These are phyloP conservation scores for Burhinus oedicnemus DNA, from an alignment of 2,113 vertebrate genomes.

Conservation along the genomic window DNA sequence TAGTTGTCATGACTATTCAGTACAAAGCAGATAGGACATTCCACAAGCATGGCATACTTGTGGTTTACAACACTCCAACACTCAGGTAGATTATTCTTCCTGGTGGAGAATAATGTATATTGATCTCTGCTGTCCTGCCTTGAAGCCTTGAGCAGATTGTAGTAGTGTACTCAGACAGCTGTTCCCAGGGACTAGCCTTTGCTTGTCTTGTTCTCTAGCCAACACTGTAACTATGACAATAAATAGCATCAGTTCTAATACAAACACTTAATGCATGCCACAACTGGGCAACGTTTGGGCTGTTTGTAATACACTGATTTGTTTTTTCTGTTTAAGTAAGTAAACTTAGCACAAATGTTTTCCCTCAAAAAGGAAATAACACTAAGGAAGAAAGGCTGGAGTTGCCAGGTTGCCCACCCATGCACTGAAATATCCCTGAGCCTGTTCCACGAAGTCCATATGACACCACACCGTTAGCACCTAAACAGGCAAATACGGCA, in stretches of 20 bases:
- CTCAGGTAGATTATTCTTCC: neutral
- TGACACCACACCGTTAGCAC: accelerated
- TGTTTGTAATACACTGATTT: neutral
- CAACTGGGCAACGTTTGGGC: neutral
- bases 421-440: neutral
- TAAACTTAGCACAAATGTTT: neutral
- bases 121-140: neutral
- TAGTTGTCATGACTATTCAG: neutral
- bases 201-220: neutral
- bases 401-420: neutral
- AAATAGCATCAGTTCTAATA: neutral
- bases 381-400: neutral
- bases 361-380: neutral
- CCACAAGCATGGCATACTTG: neutral
- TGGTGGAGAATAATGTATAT: neutral
- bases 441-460: neutral
- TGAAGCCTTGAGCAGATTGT: neutral
- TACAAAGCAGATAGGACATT: neutral
- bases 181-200: neutral
- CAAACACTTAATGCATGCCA: neutral
- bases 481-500: neutral
- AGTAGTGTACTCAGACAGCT: neutral
- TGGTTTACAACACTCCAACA: neutral
- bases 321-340: neutral
- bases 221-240: neutral